Base-by-base conservation (phyloP, 2,797 vertebrate species). In the Xenentodon cancila region DNA sequence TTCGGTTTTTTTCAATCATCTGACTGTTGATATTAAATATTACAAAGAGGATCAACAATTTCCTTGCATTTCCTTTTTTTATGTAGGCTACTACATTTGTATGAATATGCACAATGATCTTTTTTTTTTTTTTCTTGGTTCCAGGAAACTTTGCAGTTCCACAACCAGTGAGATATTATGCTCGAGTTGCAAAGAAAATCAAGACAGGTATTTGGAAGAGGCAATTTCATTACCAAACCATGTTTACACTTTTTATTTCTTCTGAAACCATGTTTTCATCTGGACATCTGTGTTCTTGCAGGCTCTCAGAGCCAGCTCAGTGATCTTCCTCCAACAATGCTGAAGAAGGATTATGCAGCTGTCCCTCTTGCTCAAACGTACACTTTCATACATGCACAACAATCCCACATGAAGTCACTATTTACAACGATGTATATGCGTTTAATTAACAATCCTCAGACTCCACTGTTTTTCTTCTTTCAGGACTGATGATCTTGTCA, bases 401-500 rank as follows among this genome's bases (percentile, higher is more conserved):
- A 20, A 9, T 46, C 18, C 19, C 32, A 32, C 2, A 32, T 32
- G 32, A 32, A 1, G 7, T 32, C 32, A 32, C 4, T 32, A 32
- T 32, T 32, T 32, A 7, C 32, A 32, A 32, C 7, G 32, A 9
- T 9, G 32, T 32, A 7, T 9, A 32, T 32, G 32, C 32, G 7
- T 32, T 32, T 9, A 1, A 32, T 32, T 5, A 32, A 12, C 44
- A 6, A 21, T 55, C 8, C 30, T 9, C 8, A 68, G 22, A 71
- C 11, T 32, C 9, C 32, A 7, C 1, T 9, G 37, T 0, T 21
- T 68, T 79, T 80, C 12, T 82, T 17, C 77, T 67, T 79, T 59
- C 79, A 99, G 97, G 6, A 90, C 95, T 19, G 94, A 97, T 21
- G 95, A 96, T 71, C 21, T 98, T 5, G 95, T 99, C 64, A 96